A percentile compares a stretch with the other conserved stretches of the same genome.
phyloP scores from a whole-genome alignment of 2,113 vertebrate genomes.

The Microcebus griseorufus region DNA sequence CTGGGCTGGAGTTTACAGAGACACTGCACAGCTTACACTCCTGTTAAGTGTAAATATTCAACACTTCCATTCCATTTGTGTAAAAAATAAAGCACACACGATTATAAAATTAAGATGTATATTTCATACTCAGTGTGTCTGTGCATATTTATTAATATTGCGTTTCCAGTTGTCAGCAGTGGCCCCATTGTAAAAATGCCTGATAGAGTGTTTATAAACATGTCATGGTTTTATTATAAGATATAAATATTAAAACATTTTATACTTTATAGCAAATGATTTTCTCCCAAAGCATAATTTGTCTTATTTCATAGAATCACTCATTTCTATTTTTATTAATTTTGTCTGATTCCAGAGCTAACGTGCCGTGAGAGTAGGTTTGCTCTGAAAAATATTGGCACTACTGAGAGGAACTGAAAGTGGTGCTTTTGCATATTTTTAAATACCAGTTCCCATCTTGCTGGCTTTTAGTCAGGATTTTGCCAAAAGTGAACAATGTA shows the following conservation, averaged over 20 bases:
- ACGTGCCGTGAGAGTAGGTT: background rate
- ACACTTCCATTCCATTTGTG: constrained; percentile 89
- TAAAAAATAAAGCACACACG: constrained; percentile 91
- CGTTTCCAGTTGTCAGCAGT: constrained; percentile 68
- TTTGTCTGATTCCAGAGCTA: constrained; percentile 37
- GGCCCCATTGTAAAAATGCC: constrained; percentile 82
- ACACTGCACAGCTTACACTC: constrained; percentile 86
- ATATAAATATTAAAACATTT: constrained; percentile 87
- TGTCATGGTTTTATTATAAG: constrained; percentile 85
- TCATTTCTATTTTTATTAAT: constrained; percentile 59
- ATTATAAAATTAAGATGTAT: constrained; percentile 89
- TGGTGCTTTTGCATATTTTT: constrained; percentile 8
- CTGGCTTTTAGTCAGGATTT: constrained; percentile 43
- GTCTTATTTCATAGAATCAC: constrained; percentile 78
- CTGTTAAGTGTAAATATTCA: constrained; percentile 90
- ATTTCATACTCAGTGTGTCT: constrained; percentile 88
- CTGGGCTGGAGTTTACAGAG: constrained; percentile 85
- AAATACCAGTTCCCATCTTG: constrained; percentile 45
- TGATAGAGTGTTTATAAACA: constrained; percentile 84
- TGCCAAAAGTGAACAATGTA: background rate
- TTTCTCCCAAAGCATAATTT: constrained; percentile 85
- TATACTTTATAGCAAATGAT: constrained; percentile 85
- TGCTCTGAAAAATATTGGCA: constrained; percentile 25
- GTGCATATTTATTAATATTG: constrained; percentile 84
- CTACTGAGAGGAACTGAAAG: constrained; percentile 26